Percentiles rank a stretch among this genome's conserved stretches.
Conservation (phyloP, 2,888 invertebrate species). For the Agrenia bidenticulata region DNA sequence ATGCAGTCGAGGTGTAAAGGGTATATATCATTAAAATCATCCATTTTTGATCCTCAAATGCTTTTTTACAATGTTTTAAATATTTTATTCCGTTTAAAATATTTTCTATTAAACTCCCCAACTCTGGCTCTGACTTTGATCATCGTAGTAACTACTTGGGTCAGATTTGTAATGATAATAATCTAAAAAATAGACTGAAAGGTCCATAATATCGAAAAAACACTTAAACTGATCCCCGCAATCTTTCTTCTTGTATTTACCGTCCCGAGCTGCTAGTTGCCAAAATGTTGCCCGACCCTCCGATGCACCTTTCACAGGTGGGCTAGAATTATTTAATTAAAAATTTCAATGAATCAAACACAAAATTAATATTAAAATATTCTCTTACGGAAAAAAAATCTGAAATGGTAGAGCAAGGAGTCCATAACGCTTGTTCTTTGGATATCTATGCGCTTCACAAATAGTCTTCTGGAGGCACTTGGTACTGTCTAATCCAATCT, state of each 20-base stretch:
- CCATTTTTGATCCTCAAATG: no score
- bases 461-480: slow-evolving; percentile 46
- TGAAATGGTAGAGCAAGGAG: slow-evolving; percentile 39
- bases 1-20: no score
- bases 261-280: slow-evolving; percentile 44
- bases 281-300: slow-evolving; percentile 26
- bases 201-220: slow-evolving; percentile 44
- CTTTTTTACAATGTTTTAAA: no score
- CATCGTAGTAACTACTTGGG: no score
- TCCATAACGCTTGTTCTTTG: slow-evolving; percentile 33
- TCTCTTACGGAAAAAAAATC: slow-evolving; percentile 43
- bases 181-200: slow-evolving; percentile 40
- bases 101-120: no score
- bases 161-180: slow-evolving; percentile 16
- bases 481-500: slow-evolving; percentile 40
- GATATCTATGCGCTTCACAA: slow-evolving; percentile 43
- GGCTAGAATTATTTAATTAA: slow-evolving; percentile 7
- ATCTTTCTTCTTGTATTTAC: slow-evolving; percentile 33
- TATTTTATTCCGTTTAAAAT: no score
- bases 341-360: neutral
- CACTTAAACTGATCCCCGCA: slow-evolving; percentile 38
- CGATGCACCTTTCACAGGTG: slow-evolving; percentile 13
- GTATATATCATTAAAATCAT: no score
- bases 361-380: neutral
- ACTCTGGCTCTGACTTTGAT: no score